Evolutionary conservation across 2,888 invertebrate species (phyloP).

Genomic region (Phortica okadai): DNA sequence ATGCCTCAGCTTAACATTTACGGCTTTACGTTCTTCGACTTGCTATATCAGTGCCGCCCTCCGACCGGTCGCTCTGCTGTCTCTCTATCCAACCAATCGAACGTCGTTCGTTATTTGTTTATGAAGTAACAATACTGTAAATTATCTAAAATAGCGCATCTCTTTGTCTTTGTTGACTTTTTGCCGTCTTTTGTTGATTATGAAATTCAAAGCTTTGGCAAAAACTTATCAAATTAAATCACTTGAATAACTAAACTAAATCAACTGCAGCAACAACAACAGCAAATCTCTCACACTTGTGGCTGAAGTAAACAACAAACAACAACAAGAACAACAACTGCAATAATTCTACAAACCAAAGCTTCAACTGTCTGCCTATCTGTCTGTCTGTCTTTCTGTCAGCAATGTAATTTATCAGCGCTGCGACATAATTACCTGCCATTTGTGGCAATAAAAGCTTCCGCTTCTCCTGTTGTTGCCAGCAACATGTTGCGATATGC

Average conservation of each 20-base stretch:
- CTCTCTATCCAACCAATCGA: not conserved
- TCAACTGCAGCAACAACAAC: too few species aligned
- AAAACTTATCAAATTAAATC: too few species aligned
- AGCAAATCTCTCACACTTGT: not conserved
- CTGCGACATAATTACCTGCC: conserved; percentile 74
- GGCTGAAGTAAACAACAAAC: not conserved
- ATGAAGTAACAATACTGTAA: not conserved
- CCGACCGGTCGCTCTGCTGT: not conserved
- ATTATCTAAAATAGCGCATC: conserved; percentile 29
- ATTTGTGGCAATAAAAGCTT: conserved; percentile 67
- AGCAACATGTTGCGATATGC: conserved; percentile 22
- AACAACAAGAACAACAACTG: not conserved
- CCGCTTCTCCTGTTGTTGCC: conserved; percentile 2
- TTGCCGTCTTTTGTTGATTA: not conserved
- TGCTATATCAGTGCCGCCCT: not conserved
- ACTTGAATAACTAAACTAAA: too few species aligned
- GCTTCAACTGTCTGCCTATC: not conserved
- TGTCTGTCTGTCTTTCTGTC: conserved; percentile 49
- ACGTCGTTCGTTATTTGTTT: not conserved
- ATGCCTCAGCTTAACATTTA: conserved; percentile 36
- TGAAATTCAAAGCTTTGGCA: too few species aligned
- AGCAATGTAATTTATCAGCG: conserved; percentile 73
- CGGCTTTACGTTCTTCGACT: not conserved
- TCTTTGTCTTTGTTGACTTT: conserved; percentile 47
- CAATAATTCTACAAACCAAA: not conserved